These are phyloP conservation scores for Plumapathes pennacea DNA, from an alignment of 92 coral and sea anemone species.

Conservation along the genomic window DNA sequence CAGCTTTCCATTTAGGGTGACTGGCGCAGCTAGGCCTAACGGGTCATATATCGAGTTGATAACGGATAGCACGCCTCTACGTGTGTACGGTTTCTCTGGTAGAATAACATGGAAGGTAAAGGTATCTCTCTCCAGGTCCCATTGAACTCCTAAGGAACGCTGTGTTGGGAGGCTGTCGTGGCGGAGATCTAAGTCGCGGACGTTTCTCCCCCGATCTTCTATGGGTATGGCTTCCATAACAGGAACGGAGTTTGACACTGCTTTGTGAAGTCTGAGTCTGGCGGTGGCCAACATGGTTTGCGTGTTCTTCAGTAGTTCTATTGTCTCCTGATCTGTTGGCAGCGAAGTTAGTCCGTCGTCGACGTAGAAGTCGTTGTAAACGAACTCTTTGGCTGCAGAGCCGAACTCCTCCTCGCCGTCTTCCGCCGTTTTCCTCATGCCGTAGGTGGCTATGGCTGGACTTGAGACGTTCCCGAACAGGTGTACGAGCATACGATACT, in stretches of 20 bases:
- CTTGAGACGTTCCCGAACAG: constrained; percentile 26
- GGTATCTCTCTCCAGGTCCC: constrained; percentile 19
- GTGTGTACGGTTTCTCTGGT: too few relatives aligned
- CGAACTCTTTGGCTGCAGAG: constrained; percentile 5
- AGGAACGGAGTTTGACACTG: constrained; percentile 27
- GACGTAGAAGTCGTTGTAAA: constrained; percentile 3
- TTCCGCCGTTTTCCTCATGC: constrained; percentile 11
- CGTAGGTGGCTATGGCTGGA: constrained; percentile 32
- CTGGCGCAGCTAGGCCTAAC: too few relatives aligned
- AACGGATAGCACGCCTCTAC: too few relatives aligned
- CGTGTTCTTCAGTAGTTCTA: constrained; percentile 20
- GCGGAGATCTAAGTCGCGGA: constrained; percentile 15
- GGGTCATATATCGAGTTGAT: too few relatives aligned
- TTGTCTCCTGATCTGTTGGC: constrained; percentile 20
- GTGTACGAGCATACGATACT: constrained; percentile 32
- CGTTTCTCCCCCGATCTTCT: constrained; percentile 3
- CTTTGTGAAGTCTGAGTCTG: constrained; percentile 35
- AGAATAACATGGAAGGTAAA: constrained; percentile 1
- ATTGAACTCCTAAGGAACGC: constrained; percentile 18
- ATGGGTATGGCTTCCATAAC: constrained; percentile 46
- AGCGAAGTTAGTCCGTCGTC: constrained; percentile 15
- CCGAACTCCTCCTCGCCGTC: constrained; percentile 35
- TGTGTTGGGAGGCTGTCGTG: constrained; percentile 24
- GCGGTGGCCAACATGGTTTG: constrained; percentile 35
- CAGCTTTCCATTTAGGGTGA: too few relatives aligned